Evolutionary conservation across 2,797 vertebrate species (phyloP).

Genomic region (Crocodylus rhombifer): DNA sequence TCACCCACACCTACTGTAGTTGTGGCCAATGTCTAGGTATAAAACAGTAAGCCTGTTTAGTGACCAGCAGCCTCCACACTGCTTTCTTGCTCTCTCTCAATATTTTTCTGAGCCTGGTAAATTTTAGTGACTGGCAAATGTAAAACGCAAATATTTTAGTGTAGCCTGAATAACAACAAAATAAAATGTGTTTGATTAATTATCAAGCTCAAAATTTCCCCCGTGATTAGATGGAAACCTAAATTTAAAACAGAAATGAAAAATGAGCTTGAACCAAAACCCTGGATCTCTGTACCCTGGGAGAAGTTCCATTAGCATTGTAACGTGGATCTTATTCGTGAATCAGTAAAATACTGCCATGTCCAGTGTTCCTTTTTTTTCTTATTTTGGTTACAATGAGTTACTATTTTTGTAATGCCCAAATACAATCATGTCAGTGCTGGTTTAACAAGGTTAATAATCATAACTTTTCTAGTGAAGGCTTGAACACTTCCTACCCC

Average conservation of each 20-base stretch:
- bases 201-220: background rate
- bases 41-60: background rate
- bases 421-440: background rate
- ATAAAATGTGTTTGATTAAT: background rate
- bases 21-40: background rate
- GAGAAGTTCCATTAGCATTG: background rate
- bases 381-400: background rate
- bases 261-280: background rate
- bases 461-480: background rate
- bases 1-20: constrained; percentile 34
- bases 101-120: background rate
- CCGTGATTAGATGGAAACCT: background rate
- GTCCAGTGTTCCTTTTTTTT: rapidly evolving
- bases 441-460: constrained; percentile 55
- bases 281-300: background rate
- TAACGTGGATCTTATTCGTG: rapidly evolving
- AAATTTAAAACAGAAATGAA: background rate
- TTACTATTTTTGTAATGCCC: background rate
- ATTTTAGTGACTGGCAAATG: background rate
- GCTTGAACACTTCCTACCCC: constrained; percentile 28
- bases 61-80: rapidly evolving
- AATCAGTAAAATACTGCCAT: background rate
- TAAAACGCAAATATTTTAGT: background rate
- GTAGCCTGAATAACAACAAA: background rate
- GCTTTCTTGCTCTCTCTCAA: background rate